phyloP scores from a whole-genome alignment of 2,888 invertebrate species.

The Agrilus biguttatus region DNA sequence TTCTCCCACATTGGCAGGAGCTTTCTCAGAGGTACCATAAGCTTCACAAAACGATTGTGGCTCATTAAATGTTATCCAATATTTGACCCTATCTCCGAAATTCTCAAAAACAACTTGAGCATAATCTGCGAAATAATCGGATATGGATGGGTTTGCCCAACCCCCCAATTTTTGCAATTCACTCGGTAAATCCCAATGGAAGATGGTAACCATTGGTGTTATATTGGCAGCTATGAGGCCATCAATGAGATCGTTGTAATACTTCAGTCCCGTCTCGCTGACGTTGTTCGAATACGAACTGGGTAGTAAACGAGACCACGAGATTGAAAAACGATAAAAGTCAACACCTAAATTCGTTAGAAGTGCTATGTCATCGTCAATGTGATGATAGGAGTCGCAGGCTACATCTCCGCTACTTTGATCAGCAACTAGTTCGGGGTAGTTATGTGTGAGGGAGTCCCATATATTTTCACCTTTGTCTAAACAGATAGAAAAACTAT shows the following conservation, averaged over 20 bases:
- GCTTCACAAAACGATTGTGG: conserved; percentile 23
- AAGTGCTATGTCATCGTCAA: conserved; percentile 41
- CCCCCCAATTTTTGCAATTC: conserved; percentile 27
- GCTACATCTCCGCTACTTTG: conserved; percentile 44
- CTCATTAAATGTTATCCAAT: conserved; percentile 40
- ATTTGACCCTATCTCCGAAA: conserved; percentile 22
- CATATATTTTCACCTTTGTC: conserved; percentile 49
- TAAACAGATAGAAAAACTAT: too few species aligned
- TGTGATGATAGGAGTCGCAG: conserved; percentile 50
- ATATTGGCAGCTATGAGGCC: conserved; percentile 37
- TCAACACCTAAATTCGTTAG: conserved; percentile 41
- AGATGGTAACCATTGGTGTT: conserved; percentile 36
- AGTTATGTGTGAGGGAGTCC: conserved; percentile 45
- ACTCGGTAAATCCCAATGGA: conserved; percentile 41
- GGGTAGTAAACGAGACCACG: conserved; percentile 56
- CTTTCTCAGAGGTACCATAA: conserved; percentile 18
- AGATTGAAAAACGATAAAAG: conserved; percentile 42
- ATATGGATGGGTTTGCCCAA: conserved; percentile 37
- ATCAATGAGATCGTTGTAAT: conserved; percentile 46
- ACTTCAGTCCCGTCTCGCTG: conserved; percentile 43
- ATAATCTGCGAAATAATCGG: conserved; percentile 39
- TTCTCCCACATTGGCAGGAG: conserved; percentile 24
- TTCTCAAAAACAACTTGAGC: conserved; percentile 30
- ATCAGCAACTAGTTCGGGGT: conserved; percentile 37
- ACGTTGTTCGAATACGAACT: conserved; percentile 36